Base-by-base conservation (phyloP, 2,888 invertebrate genomes). In the Fabriciana adippe region DNA sequence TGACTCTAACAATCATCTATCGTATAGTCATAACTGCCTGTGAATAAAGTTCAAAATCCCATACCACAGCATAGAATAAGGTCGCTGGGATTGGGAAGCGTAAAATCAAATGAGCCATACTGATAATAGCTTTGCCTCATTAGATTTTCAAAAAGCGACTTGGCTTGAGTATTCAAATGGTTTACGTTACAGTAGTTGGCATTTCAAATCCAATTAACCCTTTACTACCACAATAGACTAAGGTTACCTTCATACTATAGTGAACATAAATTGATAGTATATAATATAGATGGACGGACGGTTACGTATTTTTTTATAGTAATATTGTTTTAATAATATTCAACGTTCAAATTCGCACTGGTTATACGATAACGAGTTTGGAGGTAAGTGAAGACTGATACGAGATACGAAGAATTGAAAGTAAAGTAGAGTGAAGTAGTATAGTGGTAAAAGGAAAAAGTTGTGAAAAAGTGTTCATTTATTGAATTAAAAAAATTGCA, bases 101-200 rank as follows among this genome's bases (percentile, higher is more conserved):
- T 86, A 82, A 85, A 88, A 85, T 86, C 82, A 87, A 88, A 90
- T 88, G 89, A 85, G 81, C 79, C 81, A 76, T 80, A 80, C 80
- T 84, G 83, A 83, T 88, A 86, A 86, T 85, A 77, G 83, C 73
- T 77, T 72, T 75, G 82, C 75, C 81, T 86, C 85, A 87, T 88
- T 89, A 86, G 79, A 79, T 81, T 75, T 76, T 71, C 73, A 74
- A 73, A 77, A 76, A 76, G 76, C 72, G 72, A 75, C 66, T 76
- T 73, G 62, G 72, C 70, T 66, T 60, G 66, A 73, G 73, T 62
- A 70, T 72, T 73, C 67, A 61, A 71, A 67, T 66, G 70, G 64
- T 66, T 72, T 47, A 66, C 48, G 64, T 70, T 70, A 61, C 64
- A 50, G 54, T 61, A 66, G 68, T 69, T 61, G 55, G 51, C 55